Evolutionary conservation across 2,797 vertebrate species (phyloP).

Genomic region (Gadopsis marmoratus): DNA sequence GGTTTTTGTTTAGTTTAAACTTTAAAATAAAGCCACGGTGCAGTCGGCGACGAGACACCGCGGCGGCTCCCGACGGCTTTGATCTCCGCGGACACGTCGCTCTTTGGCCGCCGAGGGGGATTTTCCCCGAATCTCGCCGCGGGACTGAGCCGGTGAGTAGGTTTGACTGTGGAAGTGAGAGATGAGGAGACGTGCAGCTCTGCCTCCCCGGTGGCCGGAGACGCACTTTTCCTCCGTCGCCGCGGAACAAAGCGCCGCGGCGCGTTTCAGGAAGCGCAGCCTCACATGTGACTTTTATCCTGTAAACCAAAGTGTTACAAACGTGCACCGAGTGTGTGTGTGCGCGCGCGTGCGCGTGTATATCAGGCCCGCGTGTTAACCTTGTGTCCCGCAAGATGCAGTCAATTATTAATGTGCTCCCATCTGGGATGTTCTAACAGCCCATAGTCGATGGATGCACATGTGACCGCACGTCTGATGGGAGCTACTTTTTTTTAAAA

Average conservation of each 20-base stretch:
- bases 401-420: slow-evolving; percentile 76
- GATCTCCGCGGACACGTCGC: slow-evolving; percentile 37
- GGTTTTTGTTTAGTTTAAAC: not conserved
- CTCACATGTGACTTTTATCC: slow-evolving; percentile 26
- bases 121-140: slow-evolving; percentile 39
- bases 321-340: too few relatives aligned
- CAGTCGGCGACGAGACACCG: not conserved
- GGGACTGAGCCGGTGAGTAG: slow-evolving; percentile 71
- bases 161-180: slow-evolving; percentile 43
- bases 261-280: slow-evolving; percentile 57
- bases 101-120: slow-evolving; percentile 16
- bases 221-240: slow-evolving; percentile 18
- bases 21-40: slow-evolving; percentile 20
- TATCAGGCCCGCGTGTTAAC: too few relatives aligned
- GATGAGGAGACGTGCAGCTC: not conserved
- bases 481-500: slow-evolving; percentile 23
- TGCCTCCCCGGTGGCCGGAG: not conserved
- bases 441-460: slow-evolving; percentile 46
- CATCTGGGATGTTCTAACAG: slow-evolving; percentile 54
- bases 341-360: too few relatives aligned
- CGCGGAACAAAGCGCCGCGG: slow-evolving; percentile 69
- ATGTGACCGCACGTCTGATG: slow-evolving; percentile 37
- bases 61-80: slow-evolving; percentile 16
- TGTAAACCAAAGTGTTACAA: not conserved
- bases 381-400: slow-evolving; percentile 51